Base-by-base conservation (phyloP, 2,113 vertebrate genomes). In the Saguinus imperator region DNA sequence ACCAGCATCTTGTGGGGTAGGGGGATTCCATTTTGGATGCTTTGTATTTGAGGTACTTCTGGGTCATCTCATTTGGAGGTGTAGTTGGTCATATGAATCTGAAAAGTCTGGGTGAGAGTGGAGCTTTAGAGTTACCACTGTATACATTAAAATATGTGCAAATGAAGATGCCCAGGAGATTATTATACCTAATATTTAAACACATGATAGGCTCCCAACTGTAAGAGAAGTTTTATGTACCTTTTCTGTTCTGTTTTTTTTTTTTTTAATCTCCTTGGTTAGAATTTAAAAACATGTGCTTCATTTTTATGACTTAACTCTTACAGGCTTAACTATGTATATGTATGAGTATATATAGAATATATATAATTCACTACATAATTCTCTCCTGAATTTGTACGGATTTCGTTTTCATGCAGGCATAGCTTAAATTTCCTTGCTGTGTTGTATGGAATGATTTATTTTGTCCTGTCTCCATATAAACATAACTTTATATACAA, bases 321-420 rank as follows among this genome's bases (percentile, higher is more conserved):
- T 45, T 61, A 50, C 1, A 92, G 50, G 57, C 11, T 79, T 88
- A 76, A 66, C 50, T 87, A 12, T 66, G n/a, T 66, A 64, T 27
- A 43, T 43, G 3, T 6, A 50, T 79, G 25, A 55, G 14, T 77
- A 37, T 52, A 66, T 40, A 55, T 2, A 77, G 13, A 50, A 50
- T 77, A 50, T 25, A 21, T 87, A 35, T 40, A 52, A 55, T 61
- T 29, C 32, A 68, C n/a, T 82, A 45, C 29, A n/a, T 73, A 68
- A 94, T 83, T 96, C 35, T 87, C 1, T 92, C 58, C 35, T n/a
- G 43, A 94, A 89, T 32, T 70, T 55, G 21, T 87, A 87, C 61
- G 80, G 13, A 77, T 79, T 89, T 86, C 87, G 40, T 94, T 94
- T 68, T 64, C 37, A 70, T 50, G 29, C 14, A 94, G 37, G 43